Base-by-base conservation (phyloP, 2,888 invertebrate species). In the Deilephila elpenor region DNA sequence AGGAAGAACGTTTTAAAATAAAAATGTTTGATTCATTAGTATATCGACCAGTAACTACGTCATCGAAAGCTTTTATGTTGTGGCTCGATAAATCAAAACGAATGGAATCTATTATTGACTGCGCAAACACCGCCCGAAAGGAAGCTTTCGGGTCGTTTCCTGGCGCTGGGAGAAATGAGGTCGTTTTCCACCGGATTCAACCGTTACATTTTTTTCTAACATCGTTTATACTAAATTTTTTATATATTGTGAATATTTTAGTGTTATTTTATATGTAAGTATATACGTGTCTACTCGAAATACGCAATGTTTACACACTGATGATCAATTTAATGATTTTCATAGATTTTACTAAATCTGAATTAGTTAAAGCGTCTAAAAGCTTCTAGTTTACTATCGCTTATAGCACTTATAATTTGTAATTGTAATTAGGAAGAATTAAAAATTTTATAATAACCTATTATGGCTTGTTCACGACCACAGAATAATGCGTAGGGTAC, bases 111-210 rank as follows among this genome's bases (percentile, higher is more conserved):
- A 93, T 93, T 93, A 93, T 93, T 92, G 93, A 91, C 88, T 89
- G 86, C 88, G 89, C 92, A 90, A 93, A 91, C 92, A 91, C 88
- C 84, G 83, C 80, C 87, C 82, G 89, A 88, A 88, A 89, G 90
- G 92, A 92, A 93, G 91, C 91, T 91, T 91, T 89, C 86, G 88
- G 88, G 85, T 83, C 88, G 87, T 93, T 94, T 93, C 93, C 94
- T 93, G 93, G 89, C 89, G 85, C 81, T 81, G 82, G 84, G 88
- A 85, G 93, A 91, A 94, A 93, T 91, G 91, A 91, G 93, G 92
- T 88, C 93, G 91, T 73, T 78, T 79, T 75, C 60, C 61, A 56
- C 73, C 76, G 75, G 73, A 73, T 73, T 76, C 78, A 78, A 77
- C 80, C 84, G 87, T 91, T 91, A 90, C 90, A 92, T 89, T 86